Conservation (phyloP, 92 coral and sea anemone genomes). For the Bergia puertoricense region DNA sequence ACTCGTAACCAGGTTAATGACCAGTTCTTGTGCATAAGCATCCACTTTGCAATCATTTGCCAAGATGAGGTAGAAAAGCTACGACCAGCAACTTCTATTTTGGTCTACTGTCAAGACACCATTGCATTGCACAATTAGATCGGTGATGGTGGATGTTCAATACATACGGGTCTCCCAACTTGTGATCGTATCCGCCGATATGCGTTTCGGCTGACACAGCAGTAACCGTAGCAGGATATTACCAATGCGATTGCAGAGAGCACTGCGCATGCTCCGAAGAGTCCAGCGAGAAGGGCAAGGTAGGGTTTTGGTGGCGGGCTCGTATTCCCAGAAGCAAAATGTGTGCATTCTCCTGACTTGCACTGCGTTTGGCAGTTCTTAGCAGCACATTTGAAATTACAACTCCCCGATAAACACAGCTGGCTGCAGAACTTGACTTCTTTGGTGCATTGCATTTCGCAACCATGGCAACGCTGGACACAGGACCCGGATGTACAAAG, state of each 20-base stretch:
- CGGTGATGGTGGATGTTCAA: not conserved
- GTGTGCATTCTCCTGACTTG: slow-evolving; percentile 37
- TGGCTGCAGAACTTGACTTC: slow-evolving; percentile 82
- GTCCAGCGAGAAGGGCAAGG: slow-evolving; percentile 60
- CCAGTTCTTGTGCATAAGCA: not conserved
- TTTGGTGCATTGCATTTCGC: slow-evolving; percentile 85
- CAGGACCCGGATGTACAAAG: slow-evolving; percentile 74
- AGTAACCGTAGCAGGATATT: slow-evolving; percentile 38
- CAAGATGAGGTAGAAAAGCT: too few species aligned
- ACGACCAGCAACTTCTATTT: not conserved
- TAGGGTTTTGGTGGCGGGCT: slow-evolving; percentile 52
- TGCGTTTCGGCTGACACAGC: not conserved
- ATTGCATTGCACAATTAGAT: not conserved
- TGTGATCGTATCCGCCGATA: slow-evolving; percentile 32
- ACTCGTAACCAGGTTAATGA: not conserved
- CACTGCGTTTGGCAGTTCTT: slow-evolving; percentile 60
- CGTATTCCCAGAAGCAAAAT: slow-evolving; percentile 37
- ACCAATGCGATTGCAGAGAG: slow-evolving; percentile 48
- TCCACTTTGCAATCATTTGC: not conserved
- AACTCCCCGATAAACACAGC: slow-evolving; percentile 74
- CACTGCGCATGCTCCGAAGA: slow-evolving; percentile 56
- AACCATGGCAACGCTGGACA: slow-evolving; percentile 76
- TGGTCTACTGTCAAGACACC: too few species aligned
- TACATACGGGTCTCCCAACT: slow-evolving; percentile 19
- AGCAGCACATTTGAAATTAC: slow-evolving; percentile 72